Evolutionary conservation across 2,888 invertebrate genomes (phyloP), one percentile per base, ranked within the genome.

Genomic region (Adela reaumurella): DNA sequence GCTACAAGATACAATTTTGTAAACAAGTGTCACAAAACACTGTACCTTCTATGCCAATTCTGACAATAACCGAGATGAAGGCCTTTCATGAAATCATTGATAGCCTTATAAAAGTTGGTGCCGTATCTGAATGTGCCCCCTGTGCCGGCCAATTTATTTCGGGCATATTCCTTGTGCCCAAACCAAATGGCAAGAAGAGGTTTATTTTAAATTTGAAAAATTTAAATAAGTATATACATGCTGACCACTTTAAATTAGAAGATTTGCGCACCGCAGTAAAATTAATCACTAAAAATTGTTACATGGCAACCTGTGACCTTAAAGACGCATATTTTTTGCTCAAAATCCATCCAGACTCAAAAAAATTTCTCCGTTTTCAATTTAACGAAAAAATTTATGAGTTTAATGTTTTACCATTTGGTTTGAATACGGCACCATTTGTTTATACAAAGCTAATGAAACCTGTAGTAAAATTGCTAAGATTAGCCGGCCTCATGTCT

Each of bases 371-470:
- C 4, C 24, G 46, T 11, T 46, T 46, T 29, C 29, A 29, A 29
- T 46, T 3, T 3, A 18, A 17, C 14, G 3, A 14, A 19, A 29
- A 1, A 4, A 29, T 46, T 17, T 46, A 46, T 17, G 28, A 46
- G 17, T 46, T 46, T 19, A 29, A 46, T 14, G 46, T 46, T 8
- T 46, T 46, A 6, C 17, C 46, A 17, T 46, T 46, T 17, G 46
- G 46, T 29, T 24, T 46, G 4, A 46, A 19, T 35, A 46, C 46
- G 17, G 29, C 46, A 10, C 46, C 46, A 20, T 46, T 18, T 29
- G 46, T 46, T n/a, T 29, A 29, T 46, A 46, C 46, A 8, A 46
- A 46, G 29, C 10, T 29, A 3, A 46, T 46, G 46, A 46, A 46
- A n/a, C 46, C 46, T 8, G 46, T 24, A 24, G 24, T 24, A 24